A percentile compares a stretch with the other conserved stretches of the same genome.
These are phyloP conservation scores for Sarcophaga subvicina DNA, from an alignment of 2,888 invertebrate species.

Conservation along the genomic window DNA sequence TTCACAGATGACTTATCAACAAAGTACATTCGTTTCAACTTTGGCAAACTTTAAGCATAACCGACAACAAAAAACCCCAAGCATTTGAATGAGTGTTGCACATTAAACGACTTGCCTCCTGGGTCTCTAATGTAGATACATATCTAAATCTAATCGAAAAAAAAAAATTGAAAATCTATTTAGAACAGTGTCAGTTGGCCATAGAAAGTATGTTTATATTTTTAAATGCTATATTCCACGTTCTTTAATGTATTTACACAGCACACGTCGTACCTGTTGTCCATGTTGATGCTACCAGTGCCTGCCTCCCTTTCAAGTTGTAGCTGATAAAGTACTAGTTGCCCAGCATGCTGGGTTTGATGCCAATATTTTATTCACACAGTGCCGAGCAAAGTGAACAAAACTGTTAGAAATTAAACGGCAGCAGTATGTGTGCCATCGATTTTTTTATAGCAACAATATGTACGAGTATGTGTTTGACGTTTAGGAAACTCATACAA, in stretches of 20 bases:
- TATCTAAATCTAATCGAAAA: no score
- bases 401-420: constrained; percentile 41
- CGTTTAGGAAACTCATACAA: constrained; percentile 22
- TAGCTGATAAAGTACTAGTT: not conserved
- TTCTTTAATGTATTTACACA: constrained; percentile 1
- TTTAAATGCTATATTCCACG: not conserved
- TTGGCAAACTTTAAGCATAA: constrained; percentile 62
- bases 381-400: constrained; percentile 18
- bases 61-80: constrained; percentile 61
- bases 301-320: not conserved
- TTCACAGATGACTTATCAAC: constrained; percentile 63
- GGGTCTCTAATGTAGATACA: not conserved
- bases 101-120: not conserved
- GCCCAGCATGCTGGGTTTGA: no score
- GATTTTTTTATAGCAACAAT: constrained; percentile 56
- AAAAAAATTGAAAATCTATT: not conserved
- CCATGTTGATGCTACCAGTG: not conserved
- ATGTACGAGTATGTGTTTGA: not conserved
- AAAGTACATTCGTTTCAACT: constrained; percentile 55
- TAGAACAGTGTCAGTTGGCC: not conserved
- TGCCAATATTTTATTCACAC: not conserved
- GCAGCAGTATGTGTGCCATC: constrained; percentile 59
- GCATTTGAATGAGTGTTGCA: constrained; percentile 31
- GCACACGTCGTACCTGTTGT: not conserved
- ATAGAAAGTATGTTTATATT: not conserved